Conservation (phyloP, 2,113 vertebrate genomes). For the Seriola aureovittata region DNA sequence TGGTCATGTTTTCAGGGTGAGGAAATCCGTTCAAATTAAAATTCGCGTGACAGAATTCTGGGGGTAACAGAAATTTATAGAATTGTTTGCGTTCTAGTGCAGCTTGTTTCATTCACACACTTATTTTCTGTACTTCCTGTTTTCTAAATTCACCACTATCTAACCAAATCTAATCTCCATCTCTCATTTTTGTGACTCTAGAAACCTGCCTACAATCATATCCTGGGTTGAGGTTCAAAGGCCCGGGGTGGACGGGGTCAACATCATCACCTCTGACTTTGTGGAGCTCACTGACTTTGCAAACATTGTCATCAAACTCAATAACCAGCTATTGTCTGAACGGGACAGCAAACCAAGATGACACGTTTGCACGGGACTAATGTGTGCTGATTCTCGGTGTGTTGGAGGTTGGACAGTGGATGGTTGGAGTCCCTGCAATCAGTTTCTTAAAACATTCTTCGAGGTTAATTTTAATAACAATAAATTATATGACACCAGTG, state of each 20-base stretch:
- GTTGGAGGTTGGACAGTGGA: neutral
- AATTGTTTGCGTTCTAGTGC: neutral
- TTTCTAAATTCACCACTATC: neutral
- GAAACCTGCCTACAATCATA: slow-evolving; percentile 95
- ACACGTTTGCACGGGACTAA: slow-evolving; percentile 37
- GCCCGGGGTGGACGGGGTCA: slow-evolving; percentile 92
- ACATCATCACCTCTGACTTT: slow-evolving; percentile 99
- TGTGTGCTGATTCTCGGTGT: neutral
- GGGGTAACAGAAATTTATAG: neutral
- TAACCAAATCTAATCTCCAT: neutral
- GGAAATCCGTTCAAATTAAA: slow-evolving; percentile 1
- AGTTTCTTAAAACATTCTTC: neutral
- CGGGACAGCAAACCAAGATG: slow-evolving; percentile 59
- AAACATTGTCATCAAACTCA: slow-evolving; percentile 93
- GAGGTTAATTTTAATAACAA: slow-evolving; percentile 15
- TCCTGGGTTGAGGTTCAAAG: slow-evolving; percentile 95
- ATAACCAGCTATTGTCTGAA: slow-evolving; percentile 87
- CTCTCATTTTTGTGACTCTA: slow-evolving; percentile 60
- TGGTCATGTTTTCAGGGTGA: neutral
- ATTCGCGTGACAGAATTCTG: neutral
- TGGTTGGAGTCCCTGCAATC: neutral
- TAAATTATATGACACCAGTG: neutral
- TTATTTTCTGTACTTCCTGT: neutral
- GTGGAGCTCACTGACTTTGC: slow-evolving; percentile 98
- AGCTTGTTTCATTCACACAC: neutral